Percentiles rank a stretch among this genome's conserved stretches.
These are phyloP conservation scores for Odontomyia ornata DNA, from an alignment of 2,888 invertebrate genomes.

Conservation along the genomic window DNA sequence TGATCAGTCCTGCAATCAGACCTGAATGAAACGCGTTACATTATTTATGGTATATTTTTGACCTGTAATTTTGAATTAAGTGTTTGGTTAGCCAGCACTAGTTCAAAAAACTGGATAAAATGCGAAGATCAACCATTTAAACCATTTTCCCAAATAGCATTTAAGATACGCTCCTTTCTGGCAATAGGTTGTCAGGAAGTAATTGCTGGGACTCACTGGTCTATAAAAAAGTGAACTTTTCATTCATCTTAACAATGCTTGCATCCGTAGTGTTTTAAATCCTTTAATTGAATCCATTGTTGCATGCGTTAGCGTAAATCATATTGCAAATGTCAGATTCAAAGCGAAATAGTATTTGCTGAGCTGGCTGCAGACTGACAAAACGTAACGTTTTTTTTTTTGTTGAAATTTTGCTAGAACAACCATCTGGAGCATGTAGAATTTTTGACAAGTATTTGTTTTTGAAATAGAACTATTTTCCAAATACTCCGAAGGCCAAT, in stretches of 20 bases:
- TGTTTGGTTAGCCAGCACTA: no score
- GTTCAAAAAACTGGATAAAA: no score
- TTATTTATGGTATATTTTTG: no score
- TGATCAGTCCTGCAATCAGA: no score
- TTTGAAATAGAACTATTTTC: background rate
- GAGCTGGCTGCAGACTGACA: background rate
- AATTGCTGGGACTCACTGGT: no score
- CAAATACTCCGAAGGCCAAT: background rate
- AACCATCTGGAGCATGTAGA: constrained; percentile 31
- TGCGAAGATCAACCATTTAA: no score
- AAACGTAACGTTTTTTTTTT: background rate
- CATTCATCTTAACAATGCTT: background rate
- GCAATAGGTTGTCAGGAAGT: no score
- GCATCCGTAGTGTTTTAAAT: background rate
- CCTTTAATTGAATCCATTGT: background rate
- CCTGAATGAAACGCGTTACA: no score
- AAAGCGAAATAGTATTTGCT: background rate
- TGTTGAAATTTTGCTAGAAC: constrained; percentile 18
- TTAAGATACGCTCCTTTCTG: no score
- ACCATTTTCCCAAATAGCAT: no score
- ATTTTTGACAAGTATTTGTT: constrained; percentile 10
- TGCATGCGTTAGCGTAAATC: background rate
- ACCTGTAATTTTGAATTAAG: no score
- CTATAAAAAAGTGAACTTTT: no score
- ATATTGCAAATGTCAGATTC: background rate